Conservation (phyloP, 2,797 vertebrate genomes). For the Australoheros facetus region DNA sequence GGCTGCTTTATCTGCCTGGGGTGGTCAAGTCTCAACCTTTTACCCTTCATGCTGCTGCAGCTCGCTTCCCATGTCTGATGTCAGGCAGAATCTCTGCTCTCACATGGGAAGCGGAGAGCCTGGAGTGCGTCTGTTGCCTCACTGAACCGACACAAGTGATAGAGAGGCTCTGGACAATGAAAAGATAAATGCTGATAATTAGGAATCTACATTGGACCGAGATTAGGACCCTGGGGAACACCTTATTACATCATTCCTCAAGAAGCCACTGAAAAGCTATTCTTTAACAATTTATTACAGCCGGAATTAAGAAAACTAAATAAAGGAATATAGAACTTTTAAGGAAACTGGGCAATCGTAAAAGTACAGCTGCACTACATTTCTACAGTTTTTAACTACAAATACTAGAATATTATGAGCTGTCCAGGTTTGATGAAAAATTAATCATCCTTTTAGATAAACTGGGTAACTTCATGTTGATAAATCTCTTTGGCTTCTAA, state of each 20-base stretch:
- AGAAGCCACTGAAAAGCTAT: not conserved
- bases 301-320: not conserved
- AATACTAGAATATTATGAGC: conserved; percentile 1
- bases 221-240: conserved; percentile 58
- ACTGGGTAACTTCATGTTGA: not conserved
- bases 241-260: conserved; percentile 35
- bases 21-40: conserved; percentile 75
- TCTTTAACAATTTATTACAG: not conserved
- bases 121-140: conserved; percentile 71
- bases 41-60: conserved; percentile 71
- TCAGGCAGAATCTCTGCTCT: conserved; percentile 68
- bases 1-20: conserved; percentile 78
- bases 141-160: conserved; percentile 28
- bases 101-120: conserved; percentile 63
- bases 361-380: not conserved
- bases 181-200: conserved; percentile 66
- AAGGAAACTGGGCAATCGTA: not conserved
- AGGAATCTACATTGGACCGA: conserved; percentile 47
- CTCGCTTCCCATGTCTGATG: conserved; percentile 77
- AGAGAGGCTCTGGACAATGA: conserved; percentile 49
- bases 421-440: conserved; percentile 13
- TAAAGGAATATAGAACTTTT: not conserved
- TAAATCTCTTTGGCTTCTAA: not conserved
- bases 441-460: conserved; percentile 7
- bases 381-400: not conserved